Evolutionary conservation across 2,797 vertebrate genomes (phyloP).

Genomic region (Darevskia mixta): DNA sequence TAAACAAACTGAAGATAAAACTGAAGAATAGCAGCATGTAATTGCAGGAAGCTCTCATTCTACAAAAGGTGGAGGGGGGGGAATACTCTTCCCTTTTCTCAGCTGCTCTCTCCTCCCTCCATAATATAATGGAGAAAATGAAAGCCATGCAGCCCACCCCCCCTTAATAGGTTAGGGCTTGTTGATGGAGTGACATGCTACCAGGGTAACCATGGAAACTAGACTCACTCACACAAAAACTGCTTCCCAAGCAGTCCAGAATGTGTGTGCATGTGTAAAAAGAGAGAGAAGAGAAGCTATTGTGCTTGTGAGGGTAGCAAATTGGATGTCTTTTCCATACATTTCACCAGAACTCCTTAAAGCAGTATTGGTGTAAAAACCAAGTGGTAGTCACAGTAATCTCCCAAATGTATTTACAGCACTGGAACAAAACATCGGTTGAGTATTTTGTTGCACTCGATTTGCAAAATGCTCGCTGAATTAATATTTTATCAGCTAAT

Average conservation of each 20-base stretch:
- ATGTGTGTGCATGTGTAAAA: background rate
- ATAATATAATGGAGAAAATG: background rate
- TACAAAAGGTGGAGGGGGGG: background rate
- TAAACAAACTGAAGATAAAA: background rate
- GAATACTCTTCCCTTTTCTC: background rate
- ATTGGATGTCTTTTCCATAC: fast-evolving
- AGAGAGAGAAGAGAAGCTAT: fast-evolving
- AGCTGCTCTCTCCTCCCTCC: background rate
- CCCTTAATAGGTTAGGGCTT: background rate
- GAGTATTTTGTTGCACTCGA: background rate
- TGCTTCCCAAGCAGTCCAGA: background rate
- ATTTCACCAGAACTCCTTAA: background rate
- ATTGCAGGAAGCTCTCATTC: background rate
- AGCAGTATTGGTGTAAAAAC: fast-evolving
- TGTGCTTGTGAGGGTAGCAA: background rate
- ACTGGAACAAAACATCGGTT: background rate
- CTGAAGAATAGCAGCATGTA: fast-evolving
- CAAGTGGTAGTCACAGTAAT: background rate
- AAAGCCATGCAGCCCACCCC: background rate
- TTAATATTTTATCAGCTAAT: background rate
- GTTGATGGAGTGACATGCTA: background rate
- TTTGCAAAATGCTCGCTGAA: background rate
- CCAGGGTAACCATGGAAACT: constrained; percentile 64
- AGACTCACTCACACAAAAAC: background rate
- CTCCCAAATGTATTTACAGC: fast-evolving